phyloP scores from a whole-genome alignment of 2,113 vertebrate species.

The Aptenodytes patagonicus region DNA sequence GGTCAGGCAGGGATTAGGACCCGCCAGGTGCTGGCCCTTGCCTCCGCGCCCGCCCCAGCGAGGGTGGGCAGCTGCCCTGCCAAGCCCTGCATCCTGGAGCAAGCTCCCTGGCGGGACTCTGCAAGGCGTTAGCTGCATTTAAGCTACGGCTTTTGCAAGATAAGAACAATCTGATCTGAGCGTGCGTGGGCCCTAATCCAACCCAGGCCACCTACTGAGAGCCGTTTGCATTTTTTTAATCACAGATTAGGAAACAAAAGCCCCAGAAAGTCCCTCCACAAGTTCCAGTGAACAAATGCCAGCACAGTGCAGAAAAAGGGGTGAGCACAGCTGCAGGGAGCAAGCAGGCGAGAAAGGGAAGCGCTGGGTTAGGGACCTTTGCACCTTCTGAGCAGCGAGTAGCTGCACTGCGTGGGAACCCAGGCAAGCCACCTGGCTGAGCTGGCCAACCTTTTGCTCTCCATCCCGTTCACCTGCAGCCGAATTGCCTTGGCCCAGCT shows the following conservation, averaged over 20 bases:
- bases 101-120: not conserved
- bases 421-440: not conserved
- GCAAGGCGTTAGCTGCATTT: not conserved
- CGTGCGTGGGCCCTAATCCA: not conserved
- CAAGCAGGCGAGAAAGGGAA: not conserved
- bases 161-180: not conserved
- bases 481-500: not conserved
- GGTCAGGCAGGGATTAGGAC: not conserved
- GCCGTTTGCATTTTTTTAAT: not conserved
- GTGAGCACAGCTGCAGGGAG: not conserved
- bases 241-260: not conserved
- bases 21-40: not conserved
- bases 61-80: not conserved
- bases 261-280: not conserved
- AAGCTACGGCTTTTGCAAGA: not conserved
- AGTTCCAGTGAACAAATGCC: not conserved
- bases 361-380: not conserved
- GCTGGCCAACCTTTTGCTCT: not conserved
- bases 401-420: not conserved
- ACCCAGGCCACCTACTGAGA: not conserved
- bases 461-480: not conserved
- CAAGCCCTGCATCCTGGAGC: not conserved
- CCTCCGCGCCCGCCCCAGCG: accelerated
- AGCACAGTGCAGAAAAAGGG: not conserved
- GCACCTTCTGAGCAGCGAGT: not conserved